phyloP scores from a whole-genome alignment of 2,797 vertebrate species.

The Uromys caudimaculatus region DNA sequence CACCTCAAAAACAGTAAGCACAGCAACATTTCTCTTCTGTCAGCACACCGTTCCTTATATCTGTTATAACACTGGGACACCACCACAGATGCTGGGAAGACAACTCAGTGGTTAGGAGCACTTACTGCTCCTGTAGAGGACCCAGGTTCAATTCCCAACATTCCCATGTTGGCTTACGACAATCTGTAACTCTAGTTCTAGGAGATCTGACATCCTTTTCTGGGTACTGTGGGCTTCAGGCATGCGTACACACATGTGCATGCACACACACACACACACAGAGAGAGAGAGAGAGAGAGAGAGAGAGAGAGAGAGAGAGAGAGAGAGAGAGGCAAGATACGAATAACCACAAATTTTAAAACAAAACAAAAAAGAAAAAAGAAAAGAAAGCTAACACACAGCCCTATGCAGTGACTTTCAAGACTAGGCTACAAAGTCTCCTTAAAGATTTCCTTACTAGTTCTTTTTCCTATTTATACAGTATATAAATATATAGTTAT shows the following conservation, averaged over 20 bases:
- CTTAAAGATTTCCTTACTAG: neutral
- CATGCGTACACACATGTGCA: neutral
- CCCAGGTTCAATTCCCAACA: neutral
- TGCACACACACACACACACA: neutral
- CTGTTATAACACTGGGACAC: neutral
- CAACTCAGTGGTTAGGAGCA: neutral
- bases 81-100: too few relatives aligned
- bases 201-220: too few relatives aligned
- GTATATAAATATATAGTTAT: neutral
- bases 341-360: neutral
- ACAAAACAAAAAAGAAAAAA: too few relatives aligned
- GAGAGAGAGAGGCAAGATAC: too few relatives aligned
- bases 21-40: neutral
- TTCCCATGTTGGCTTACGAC: neutral
- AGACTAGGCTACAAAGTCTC: neutral
- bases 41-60: neutral
- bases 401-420: neutral
- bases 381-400: neutral
- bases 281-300: too few relatives aligned
- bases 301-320: too few relatives aligned
- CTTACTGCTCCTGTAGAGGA: neutral
- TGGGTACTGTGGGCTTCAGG: neutral
- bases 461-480: neutral
- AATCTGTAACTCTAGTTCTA: neutral
- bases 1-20: neutral